Conservation (phyloP, 2,797 vertebrate species). For the Antennarius maculatus region DNA sequence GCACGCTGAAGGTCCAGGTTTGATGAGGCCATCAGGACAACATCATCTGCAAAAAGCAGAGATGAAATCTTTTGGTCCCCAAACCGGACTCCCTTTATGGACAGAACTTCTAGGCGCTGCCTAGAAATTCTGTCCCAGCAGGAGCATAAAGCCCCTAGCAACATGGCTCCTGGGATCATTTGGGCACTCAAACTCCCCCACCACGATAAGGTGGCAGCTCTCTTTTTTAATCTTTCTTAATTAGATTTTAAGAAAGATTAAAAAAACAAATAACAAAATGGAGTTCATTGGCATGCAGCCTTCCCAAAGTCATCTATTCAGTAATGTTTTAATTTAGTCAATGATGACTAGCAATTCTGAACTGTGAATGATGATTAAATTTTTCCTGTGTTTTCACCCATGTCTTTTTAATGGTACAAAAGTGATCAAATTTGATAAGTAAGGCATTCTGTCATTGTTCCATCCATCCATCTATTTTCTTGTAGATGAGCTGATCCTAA, state of each 20-base stretch:
- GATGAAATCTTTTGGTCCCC: too few relatives aligned
- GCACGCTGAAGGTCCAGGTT: too few relatives aligned
- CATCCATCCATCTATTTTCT: constrained; percentile 43
- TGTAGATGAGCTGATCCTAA: constrained; percentile 1
- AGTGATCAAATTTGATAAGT: constrained; percentile 45
- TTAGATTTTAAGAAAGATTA: background rate
- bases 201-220: too few relatives aligned
- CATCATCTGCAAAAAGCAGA: too few relatives aligned
- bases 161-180: too few relatives aligned
- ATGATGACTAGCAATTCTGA: constrained; percentile 58
- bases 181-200: too few relatives aligned
- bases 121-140: too few relatives aligned
- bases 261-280: constrained; percentile 28
- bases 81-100: too few relatives aligned
- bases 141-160: too few relatives aligned
- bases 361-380: constrained; percentile 61
- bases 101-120: too few relatives aligned
- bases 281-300: constrained; percentile 11
- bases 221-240: background rate
- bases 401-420: constrained; percentile 46
- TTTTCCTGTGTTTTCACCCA: constrained; percentile 42
- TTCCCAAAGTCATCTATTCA: constrained; percentile 28
- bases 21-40: too few relatives aligned
- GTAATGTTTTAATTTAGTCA: constrained; percentile 57
- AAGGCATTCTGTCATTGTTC: constrained; percentile 34